Evolutionary conservation across 2,113 vertebrate species (phyloP).

Genomic region (Urocolius indicus): DNA sequence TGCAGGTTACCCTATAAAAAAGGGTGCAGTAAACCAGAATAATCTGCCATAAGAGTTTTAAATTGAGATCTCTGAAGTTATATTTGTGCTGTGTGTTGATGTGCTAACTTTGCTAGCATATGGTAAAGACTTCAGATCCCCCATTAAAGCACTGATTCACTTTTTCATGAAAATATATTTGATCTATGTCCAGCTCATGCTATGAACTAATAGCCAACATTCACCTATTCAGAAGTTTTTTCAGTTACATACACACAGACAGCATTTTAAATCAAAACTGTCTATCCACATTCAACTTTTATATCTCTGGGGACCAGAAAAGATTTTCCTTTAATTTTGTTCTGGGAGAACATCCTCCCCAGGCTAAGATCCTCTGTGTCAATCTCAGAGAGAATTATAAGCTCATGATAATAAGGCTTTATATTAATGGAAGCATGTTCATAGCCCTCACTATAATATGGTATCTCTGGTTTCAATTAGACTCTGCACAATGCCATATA

Average conservation of each 20-base stretch:
- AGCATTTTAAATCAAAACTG: neutral
- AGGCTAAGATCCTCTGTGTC: slow-evolving; percentile 24
- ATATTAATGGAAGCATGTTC: slow-evolving; percentile 41
- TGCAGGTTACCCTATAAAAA: neutral
- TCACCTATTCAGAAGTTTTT: neutral
- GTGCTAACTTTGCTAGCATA: neutral
- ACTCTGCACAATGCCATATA: neutral
- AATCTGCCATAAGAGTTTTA: neutral
- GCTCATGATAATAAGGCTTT: slow-evolving; percentile 45
- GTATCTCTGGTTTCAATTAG: slow-evolving; percentile 62
- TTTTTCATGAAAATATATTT: neutral
- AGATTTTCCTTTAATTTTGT: slow-evolving; percentile 35
- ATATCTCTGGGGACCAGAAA: slow-evolving; percentile 1
- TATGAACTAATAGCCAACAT: neutral
- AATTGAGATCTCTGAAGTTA: neutral
- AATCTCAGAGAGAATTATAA: slow-evolving; percentile 34
- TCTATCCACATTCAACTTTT: neutral
- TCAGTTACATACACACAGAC: neutral
- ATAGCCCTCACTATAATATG: slow-evolving; percentile 6
- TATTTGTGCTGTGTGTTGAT: neutral
- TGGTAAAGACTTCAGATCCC: neutral
- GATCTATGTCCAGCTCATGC: neutral
- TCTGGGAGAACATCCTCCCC: neutral
- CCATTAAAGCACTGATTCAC: neutral
- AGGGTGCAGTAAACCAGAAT: neutral